These are phyloP conservation scores for Eupithecia abbreviata DNA, from an alignment of 2,888 invertebrate species.

Conservation along the genomic window DNA sequence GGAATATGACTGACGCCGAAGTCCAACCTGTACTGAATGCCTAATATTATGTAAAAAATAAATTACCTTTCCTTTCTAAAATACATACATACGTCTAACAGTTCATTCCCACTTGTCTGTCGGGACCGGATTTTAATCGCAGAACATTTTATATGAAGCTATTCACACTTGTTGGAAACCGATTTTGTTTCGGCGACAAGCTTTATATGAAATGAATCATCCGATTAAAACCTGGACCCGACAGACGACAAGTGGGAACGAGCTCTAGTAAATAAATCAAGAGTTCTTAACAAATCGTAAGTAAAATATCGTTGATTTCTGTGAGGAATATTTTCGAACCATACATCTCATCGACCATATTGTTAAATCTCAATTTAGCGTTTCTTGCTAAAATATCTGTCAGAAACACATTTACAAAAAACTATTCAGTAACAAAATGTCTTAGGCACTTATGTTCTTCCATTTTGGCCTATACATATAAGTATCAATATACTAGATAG, in stretches of 20 bases:
- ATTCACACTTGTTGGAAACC: too few species aligned
- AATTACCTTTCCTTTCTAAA: background rate
- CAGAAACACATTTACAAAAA: background rate
- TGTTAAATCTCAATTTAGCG: background rate
- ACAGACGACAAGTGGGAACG: too few species aligned
- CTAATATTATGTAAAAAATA: background rate
- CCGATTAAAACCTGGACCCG: too few species aligned
- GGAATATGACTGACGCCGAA: background rate
- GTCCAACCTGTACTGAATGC: slow-evolving; percentile 2
- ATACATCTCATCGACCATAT: background rate
- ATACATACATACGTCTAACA: too few species aligned
- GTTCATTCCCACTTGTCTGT: too few species aligned
- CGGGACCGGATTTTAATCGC: too few species aligned
- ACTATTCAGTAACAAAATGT: background rate
- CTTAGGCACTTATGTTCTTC: too few species aligned
- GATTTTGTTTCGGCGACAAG: too few species aligned
- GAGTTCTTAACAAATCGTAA: background rate
- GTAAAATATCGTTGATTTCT: background rate
- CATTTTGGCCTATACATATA: too few species aligned
- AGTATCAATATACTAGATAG: too few species aligned
- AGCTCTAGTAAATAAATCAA: background rate
- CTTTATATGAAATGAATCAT: too few species aligned
- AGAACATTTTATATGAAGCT: too few species aligned
- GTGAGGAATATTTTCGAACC: background rate
- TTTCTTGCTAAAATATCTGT: background rate